Evolutionary conservation across 2,797 vertebrate species (phyloP), one percentile per base, ranked within the genome.

Genomic region (Phataginus tricuspis): DNA sequence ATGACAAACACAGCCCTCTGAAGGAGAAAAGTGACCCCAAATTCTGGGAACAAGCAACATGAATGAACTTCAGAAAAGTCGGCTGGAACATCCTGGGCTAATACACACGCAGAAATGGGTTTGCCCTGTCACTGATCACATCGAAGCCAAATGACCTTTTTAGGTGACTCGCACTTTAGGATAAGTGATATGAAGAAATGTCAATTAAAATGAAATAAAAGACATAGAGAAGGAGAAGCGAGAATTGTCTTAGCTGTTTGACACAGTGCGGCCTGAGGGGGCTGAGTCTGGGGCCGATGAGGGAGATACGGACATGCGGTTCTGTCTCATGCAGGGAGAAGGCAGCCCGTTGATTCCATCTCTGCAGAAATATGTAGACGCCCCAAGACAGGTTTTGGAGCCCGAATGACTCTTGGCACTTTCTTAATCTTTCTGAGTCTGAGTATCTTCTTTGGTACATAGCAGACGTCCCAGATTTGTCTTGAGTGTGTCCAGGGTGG

Each of bases 181-280:
- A 85, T 84, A 96, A 86, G 80, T 61, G 45, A 72, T 27, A 16
- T 23, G 12, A 77, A 90, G 55, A 25, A 25, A n/a, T 53, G 37
- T 71, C 68, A n/a, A 49, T 49, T 72, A 57, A 93, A 90, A 19
- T 86, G 51, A 94, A 90, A 72, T 66, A 69, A 21, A 88, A 90
- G 7, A 0, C 9, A 61, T 10, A 49, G 37, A 88, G 29, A 74
- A 57, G 29, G 78, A 77, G 18, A 29, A 37, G 19, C 19, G 83
- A 15, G 13, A 21, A n/a, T 53, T 37, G 45, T 74, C 42, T 69
- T 71, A 63, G 34, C 13, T 29, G 19, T 34, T 71, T 84, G 66
- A 16, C n/a, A 16, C 2, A 31, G 1, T 1, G 21, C 8, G 37
- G 14, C 11, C 21, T 69, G 13, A 59, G 55, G 18, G n/a, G 42